Base-by-base conservation (phyloP, 2,888 invertebrate genomes). In the Acanthoscelides obtectus region DNA sequence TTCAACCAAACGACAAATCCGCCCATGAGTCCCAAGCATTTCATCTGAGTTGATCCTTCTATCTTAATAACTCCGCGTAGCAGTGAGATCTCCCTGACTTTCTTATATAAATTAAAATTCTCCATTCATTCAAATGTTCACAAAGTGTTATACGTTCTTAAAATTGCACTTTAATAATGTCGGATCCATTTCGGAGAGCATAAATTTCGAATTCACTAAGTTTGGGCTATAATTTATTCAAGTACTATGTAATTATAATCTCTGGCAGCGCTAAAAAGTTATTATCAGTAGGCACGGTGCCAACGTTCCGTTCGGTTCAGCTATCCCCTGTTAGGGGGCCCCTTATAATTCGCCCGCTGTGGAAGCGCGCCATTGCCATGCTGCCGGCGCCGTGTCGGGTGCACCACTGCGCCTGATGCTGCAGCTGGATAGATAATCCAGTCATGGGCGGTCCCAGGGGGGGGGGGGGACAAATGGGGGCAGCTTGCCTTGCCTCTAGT, bases 191-290 rank as follows among this genome's bases (percentile, higher is more conserved):
- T 73, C 71, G 70, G 67, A 73, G 68, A 70, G 67, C 64, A 73
- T 76, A 76, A 76, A 76, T 76, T 76, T 72, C 22, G 70, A 71
- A 72, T 74, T 75, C 69, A 67, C 73, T 69, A 72, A 72, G 71
- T 74, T 72, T 68, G 70, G 67, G 70, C 71, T 22, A 75, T 76
- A 76, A 75, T 72, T 76, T 72, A 74, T 74, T 73, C 76, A 70
- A 73, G 75, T 73, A 72, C 73, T 72, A 73, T 72, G 71, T 76
- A 75, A 76, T 76, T 75, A 72, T 76, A 76, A 76, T 75, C 75
- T 72, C 68, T 66, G 67, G 66, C 72, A 67, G 72, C 72, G 70
- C 71, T 74, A 72, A 72, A 76, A 75, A 76, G 72, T 74, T 76
- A 76, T 75, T 75, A 75, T 75, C 75, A 74, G 74, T 66, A 69